Evolutionary conservation across 1,140 invertebrate species (phyloP).

Genomic region (Drosophila arawakana): DNA sequence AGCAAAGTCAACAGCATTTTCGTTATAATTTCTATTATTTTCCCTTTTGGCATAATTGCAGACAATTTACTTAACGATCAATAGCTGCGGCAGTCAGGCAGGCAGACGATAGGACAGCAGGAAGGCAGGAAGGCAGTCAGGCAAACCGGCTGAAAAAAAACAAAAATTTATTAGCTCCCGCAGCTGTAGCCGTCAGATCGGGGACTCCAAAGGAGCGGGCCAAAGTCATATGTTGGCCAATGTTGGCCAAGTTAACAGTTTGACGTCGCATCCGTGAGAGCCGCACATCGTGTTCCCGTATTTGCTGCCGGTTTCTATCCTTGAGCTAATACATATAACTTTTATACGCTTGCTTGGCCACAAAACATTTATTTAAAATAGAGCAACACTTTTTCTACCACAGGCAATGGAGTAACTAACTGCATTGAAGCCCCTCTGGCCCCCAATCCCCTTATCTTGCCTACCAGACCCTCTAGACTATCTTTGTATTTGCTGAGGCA

Average conservation of each 20-base stretch:
- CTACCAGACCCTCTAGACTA: background rate
- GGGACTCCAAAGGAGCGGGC: slow-evolving; percentile 33
- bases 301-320: slow-evolving; percentile 61
- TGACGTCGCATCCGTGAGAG: slow-evolving; percentile 66
- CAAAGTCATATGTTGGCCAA: slow-evolving; percentile 63
- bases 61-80: slow-evolving; percentile 83
- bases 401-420: slow-evolving; percentile 40
- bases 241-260: slow-evolving; percentile 54
- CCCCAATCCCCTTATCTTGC: too few species aligned
- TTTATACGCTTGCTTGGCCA: slow-evolving; percentile 63
- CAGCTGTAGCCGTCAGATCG: slow-evolving; percentile 54
- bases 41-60: slow-evolving; percentile 83
- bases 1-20: slow-evolving; percentile 76
- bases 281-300: slow-evolving; percentile 59
- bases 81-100: slow-evolving; percentile 69
- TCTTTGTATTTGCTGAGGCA: slow-evolving; percentile 39
- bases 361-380: slow-evolving; percentile 82
- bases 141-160: slow-evolving; percentile 41
- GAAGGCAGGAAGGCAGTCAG: background rate
- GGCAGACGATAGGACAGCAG: slow-evolving; percentile 3
- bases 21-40: slow-evolving; percentile 84
- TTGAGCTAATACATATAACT: slow-evolving; percentile 70
- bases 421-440: background rate
- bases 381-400: slow-evolving; percentile 58
- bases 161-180: slow-evolving; percentile 80